Evolutionary conservation across 35 echinoderm and acorn worm genomes (phyloP).

Genomic region (Acanthaster planci): DNA sequence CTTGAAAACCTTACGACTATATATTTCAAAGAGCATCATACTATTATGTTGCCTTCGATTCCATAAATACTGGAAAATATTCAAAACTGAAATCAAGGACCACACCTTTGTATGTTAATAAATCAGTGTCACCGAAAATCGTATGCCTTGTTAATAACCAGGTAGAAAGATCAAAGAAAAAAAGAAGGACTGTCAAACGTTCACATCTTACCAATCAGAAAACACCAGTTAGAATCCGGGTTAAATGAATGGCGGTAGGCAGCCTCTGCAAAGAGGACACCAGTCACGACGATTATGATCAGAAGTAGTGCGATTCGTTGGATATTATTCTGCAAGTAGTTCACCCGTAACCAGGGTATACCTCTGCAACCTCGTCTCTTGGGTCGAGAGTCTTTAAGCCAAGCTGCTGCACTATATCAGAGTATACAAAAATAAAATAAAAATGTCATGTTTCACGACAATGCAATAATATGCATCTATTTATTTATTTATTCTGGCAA

Average conservation of each 20-base stretch:
- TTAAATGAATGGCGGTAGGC: conserved; percentile 25
- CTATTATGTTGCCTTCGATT: too few relatives aligned
- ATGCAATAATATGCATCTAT: too few relatives aligned
- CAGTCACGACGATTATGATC: conserved; percentile 56
- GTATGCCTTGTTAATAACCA: too few relatives aligned
- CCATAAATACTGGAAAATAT: too few relatives aligned
- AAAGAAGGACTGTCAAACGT: too few relatives aligned
- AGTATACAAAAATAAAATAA: background rate
- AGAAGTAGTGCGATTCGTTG: conserved; percentile 67
- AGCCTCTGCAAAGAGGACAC: conserved; percentile 37
- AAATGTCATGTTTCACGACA: background rate
- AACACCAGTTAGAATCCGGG: conserved; percentile 50
- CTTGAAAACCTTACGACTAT: too few relatives aligned
- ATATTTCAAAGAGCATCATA: too few relatives aligned
- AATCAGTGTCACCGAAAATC: too few relatives aligned
- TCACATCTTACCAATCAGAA: conserved; percentile 69
- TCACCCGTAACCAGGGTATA: background rate
- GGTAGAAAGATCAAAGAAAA: too few relatives aligned
- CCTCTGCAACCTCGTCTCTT: background rate
- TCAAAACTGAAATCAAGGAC: too few relatives aligned
- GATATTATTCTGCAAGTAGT: conserved; percentile 79
- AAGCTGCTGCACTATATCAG: conserved; percentile 74
- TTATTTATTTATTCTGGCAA: too few relatives aligned
- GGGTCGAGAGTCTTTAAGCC: conserved; percentile 58
- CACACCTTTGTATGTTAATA: too few relatives aligned